Evolutionary conservation across 92 coral and sea anemone genomes (phyloP).

Genomic region (Desmophyllum pertusum): DNA sequence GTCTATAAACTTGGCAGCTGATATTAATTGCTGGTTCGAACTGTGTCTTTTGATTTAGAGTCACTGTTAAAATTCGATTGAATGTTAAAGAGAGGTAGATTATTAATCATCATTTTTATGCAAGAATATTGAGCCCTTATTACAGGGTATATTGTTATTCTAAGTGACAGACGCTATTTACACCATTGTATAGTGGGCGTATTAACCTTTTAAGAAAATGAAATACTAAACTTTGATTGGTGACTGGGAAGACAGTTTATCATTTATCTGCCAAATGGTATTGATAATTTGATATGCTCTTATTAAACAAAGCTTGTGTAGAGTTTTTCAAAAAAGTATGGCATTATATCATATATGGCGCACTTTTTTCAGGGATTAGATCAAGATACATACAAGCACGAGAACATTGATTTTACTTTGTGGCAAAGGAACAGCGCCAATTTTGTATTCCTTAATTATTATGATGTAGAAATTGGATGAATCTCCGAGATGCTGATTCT

Average conservation of each 20-base stretch:
- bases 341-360: not conserved
- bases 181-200: not conserved
- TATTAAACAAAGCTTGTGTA: not conserved
- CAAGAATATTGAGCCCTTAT: not conserved
- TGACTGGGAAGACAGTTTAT: not conserved
- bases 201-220: not conserved
- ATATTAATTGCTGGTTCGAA: not conserved
- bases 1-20: not conserved
- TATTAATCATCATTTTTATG: not conserved
- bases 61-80: not conserved
- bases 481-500: conserved; percentile 94
- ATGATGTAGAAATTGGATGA: conserved; percentile 92
- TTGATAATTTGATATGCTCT: not conserved
- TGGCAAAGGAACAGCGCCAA: not conserved
- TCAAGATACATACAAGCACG: not conserved
- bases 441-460: conserved; percentile 14
- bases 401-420: not conserved
- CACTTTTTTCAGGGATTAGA: not conserved
- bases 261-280: not conserved
- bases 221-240: not conserved
- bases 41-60: not conserved
- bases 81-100: not conserved
- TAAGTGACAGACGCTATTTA: not conserved
- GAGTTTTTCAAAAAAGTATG: not conserved
- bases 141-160: not conserved